Percentiles rank a stretch among this genome's conserved stretches.
phyloP scores from a whole-genome alignment of 2,888 invertebrate genomes.

The Melanchra persicariae region DNA sequence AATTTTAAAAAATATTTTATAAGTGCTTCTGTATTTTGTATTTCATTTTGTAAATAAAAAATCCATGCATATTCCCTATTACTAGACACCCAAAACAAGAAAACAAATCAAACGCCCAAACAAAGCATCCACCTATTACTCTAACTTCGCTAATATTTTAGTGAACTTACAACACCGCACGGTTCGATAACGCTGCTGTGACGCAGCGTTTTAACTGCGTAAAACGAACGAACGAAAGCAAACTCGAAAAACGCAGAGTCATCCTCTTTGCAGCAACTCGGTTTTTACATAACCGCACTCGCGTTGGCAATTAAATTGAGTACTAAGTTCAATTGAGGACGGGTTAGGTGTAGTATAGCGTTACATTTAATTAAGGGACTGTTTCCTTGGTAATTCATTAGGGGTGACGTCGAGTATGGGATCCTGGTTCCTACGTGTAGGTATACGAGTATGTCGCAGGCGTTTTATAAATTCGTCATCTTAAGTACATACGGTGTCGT shows the following conservation, averaged over 20 bases:
- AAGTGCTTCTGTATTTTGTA: too few species aligned
- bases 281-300: slow-evolving; percentile 58
- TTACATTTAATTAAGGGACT: slow-evolving; percentile 24
- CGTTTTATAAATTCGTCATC: too few species aligned
- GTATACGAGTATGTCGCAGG: not conserved
- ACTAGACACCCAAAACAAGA: slow-evolving; percentile 23
- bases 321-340: slow-evolving; percentile 48
- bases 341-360: slow-evolving; percentile 23
- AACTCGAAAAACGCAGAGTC: slow-evolving; percentile 66
- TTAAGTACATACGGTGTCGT: too few species aligned
- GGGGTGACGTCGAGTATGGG: not conserved
- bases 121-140: slow-evolving; percentile 15
- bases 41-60: too few species aligned
- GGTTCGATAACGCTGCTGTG: slow-evolving; percentile 68
- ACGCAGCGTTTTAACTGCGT: slow-evolving; percentile 66
- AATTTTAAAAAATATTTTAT: too few species aligned
- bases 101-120: slow-evolving; percentile 6
- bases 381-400: slow-evolving; percentile 16
- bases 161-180: slow-evolving; percentile 56
- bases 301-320: slow-evolving; percentile 63
- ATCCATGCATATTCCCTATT: not conserved
- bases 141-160: slow-evolving; percentile 58
- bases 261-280: slow-evolving; percentile 56
- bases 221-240: slow-evolving; percentile 66
- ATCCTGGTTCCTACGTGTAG: too few species aligned